A percentile compares a stretch with the other conserved stretches of the same genome.
phyloP scores from a whole-genome alignment of 2,113 vertebrate genomes.

The Crypturellus undulatus region DNA sequence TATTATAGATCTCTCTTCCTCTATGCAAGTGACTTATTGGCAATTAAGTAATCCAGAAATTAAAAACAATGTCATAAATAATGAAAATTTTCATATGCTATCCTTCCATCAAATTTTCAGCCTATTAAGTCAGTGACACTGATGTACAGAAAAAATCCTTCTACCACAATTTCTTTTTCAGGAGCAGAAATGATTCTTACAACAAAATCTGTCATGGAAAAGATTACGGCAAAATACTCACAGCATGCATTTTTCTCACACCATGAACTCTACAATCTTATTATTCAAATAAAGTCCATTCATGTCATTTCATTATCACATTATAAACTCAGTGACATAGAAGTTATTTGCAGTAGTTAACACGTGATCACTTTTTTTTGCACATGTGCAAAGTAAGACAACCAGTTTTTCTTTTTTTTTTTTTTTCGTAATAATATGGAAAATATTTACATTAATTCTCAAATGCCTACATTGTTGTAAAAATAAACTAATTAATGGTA shows the following conservation, averaged over 20 bases:
- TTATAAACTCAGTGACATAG: slow-evolving; percentile 31
- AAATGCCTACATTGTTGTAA: background rate
- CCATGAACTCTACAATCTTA: background rate
- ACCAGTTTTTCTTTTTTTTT: background rate
- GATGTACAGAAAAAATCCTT: background rate
- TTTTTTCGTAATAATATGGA: background rate
- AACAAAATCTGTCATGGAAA: slow-evolving; percentile 18
- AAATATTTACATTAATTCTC: background rate
- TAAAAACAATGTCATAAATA: background rate
- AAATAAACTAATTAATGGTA: background rate
- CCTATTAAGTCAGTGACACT: background rate
- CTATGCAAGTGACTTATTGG: background rate
- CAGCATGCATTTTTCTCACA: slow-evolving; percentile 29
- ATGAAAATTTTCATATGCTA: background rate
- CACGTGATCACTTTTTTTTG: background rate
- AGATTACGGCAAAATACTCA: background rate
- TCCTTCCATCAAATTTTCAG: background rate
- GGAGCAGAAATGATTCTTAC: slow-evolving; percentile 9
- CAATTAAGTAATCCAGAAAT: slow-evolving; percentile 15
- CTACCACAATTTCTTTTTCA: background rate
- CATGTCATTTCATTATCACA: slow-evolving; percentile 33
- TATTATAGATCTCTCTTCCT: background rate
- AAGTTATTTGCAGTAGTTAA: slow-evolving; percentile 26
- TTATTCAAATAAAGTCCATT: slow-evolving; percentile 50
- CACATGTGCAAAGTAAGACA: background rate